Evolutionary conservation across 2,113 vertebrate species (phyloP).

Genomic region (Morone saxatilis): DNA sequence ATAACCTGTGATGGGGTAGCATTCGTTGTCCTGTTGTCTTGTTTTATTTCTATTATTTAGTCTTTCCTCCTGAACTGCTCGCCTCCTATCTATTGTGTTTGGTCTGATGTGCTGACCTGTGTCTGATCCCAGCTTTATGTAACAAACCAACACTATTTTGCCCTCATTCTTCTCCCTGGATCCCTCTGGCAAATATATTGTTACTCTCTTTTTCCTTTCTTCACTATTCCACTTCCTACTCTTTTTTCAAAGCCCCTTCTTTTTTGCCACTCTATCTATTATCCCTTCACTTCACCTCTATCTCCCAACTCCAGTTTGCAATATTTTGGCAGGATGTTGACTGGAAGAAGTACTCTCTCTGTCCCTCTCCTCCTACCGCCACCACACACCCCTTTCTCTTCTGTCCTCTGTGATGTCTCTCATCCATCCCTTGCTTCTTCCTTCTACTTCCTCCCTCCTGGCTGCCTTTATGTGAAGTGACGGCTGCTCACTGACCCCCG

Average conservation of each 20-base stretch:
- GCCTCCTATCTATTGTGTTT: constrained; percentile 37
- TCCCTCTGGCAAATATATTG: constrained; percentile 30
- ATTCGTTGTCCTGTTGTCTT: constrained; percentile 37
- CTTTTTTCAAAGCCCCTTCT: not conserved
- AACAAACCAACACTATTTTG: constrained; percentile 56
- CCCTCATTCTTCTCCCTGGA: constrained; percentile 34
- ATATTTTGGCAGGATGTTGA: not conserved
- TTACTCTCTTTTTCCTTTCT: constrained; percentile 13
- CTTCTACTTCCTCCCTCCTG: constrained; percentile 28
- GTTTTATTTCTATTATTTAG: constrained; percentile 52
- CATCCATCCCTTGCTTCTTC: constrained; percentile 25
- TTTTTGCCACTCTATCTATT: not conserved
- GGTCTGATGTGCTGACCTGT: constrained; percentile 53
- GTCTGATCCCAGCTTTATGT: constrained; percentile 61
- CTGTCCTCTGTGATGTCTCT: constrained; percentile 30
- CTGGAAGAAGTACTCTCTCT: constrained; percentile 2
- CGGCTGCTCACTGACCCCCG: constrained; percentile 61
- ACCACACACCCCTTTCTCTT: not conserved
- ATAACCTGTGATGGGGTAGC: not conserved
- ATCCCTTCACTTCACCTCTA: not conserved
- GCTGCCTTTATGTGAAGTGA: constrained; percentile 71
- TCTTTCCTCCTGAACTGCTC: constrained; percentile 32
- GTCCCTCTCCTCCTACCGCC: not conserved
- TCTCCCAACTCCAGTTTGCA: not conserved
- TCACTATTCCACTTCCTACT: constrained; percentile 4